A percentile compares a stretch with the other conserved stretches of the same genome.
These are phyloP conservation scores for Halocaridina rubra DNA, from an alignment of 2,888 invertebrate species.

Conservation along the genomic window DNA sequence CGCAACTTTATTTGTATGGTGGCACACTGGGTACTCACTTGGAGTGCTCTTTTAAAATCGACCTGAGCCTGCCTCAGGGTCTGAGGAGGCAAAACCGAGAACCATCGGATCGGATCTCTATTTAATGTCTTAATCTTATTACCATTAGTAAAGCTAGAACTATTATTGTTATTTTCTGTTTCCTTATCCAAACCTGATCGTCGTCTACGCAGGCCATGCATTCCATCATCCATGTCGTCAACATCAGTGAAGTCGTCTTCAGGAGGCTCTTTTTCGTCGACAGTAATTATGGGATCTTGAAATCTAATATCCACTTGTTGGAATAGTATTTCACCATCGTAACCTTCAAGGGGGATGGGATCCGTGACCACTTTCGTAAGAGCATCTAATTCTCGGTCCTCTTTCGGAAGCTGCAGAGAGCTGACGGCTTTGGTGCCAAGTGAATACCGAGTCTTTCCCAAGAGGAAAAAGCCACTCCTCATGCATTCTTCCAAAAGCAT, in stretches of 20 bases:
- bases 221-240: not conserved
- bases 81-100: slow-evolving; percentile 54
- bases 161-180: not conserved
- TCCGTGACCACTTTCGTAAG: slow-evolving; percentile 5
- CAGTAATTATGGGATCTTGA: slow-evolving; percentile 2
- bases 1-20: slow-evolving; percentile 43
- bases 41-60: slow-evolving; percentile 47
- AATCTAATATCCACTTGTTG: slow-evolving; percentile 27
- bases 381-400: slow-evolving; percentile 22
- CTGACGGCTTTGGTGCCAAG: slow-evolving; percentile 56
- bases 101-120: slow-evolving; percentile 56
- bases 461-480: slow-evolving; percentile 48
- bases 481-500: slow-evolving; percentile 39
- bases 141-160: not conserved
- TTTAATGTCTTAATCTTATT: slow-evolving; percentile 11
- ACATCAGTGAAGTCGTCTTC: not conserved
- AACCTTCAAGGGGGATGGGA: slow-evolving; percentile 17
- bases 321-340: slow-evolving; percentile 29
- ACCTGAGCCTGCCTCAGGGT: slow-evolving; percentile 47
- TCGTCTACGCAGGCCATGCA: not conserved
- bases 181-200: not conserved
- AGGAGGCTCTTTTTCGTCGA: not conserved
- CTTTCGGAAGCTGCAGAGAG: slow-evolving; percentile 46
- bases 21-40: slow-evolving; percentile 45
- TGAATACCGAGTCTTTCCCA: slow-evolving; percentile 54